phyloP scores from a whole-genome alignment of 2,888 invertebrate species.

The Drosophila bunnanda region DNA sequence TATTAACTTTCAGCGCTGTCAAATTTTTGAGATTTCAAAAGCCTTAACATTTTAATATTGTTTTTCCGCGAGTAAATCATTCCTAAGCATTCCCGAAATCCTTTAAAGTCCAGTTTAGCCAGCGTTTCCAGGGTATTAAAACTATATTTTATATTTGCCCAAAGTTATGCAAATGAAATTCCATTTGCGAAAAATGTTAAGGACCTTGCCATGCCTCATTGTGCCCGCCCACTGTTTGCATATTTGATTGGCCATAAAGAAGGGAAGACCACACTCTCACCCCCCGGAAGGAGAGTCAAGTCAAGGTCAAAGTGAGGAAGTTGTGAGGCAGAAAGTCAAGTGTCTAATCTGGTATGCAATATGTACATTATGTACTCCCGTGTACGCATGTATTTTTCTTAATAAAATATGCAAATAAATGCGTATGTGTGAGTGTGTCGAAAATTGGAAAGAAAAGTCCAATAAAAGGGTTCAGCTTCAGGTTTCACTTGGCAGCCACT shows the following conservation, averaged over 20 bases:
- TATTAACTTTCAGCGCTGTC: not conserved
- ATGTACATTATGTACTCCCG: slow-evolving; percentile 35
- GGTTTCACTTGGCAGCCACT: slow-evolving; percentile 41
- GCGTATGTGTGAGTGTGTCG: slow-evolving; percentile 54
- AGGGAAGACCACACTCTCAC: slow-evolving; percentile 44
- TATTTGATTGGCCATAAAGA: slow-evolving; percentile 77
- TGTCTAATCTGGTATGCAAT: slow-evolving; percentile 51
- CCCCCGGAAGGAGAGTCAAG: slow-evolving; percentile 25
- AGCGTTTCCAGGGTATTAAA: slow-evolving; percentile 16
- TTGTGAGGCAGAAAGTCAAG: slow-evolving; percentile 57
- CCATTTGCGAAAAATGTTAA: slow-evolving; percentile 50
- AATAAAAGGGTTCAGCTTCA: slow-evolving; percentile 56
- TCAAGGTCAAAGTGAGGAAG: slow-evolving; percentile 44
- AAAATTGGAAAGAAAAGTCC: slow-evolving; percentile 64
- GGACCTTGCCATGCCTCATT: slow-evolving; percentile 42
- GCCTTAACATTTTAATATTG: not conserved
- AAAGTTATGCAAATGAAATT: slow-evolving; percentile 73
- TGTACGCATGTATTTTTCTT: slow-evolving; percentile 15
- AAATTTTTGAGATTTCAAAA: not conserved
- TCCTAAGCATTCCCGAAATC: not conserved
- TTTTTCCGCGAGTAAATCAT: slow-evolving; percentile 1
- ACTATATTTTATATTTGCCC: slow-evolving; percentile 60
- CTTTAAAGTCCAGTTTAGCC: not conserved
- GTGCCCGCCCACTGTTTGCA: slow-evolving; percentile 63
- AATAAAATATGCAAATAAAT: slow-evolving; percentile 77